phyloP scores from a whole-genome alignment of 2,113 vertebrate genomes.

The Ornithorhynchus anatinus region DNA sequence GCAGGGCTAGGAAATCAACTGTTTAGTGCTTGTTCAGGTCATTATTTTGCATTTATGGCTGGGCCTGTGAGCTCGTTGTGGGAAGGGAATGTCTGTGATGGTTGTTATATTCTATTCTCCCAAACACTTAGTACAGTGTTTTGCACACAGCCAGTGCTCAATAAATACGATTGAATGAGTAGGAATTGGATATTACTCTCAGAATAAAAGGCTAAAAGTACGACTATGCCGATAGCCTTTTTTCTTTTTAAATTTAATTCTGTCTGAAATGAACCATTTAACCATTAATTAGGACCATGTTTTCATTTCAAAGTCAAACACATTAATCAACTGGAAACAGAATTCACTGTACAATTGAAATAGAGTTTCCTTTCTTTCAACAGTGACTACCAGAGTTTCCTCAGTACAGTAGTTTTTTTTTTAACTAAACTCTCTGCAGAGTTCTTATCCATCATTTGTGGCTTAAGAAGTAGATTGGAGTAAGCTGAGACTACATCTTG shows the following conservation, averaged over 20 bases:
- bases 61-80: too few relatives aligned
- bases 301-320: conserved; percentile 50
- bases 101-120: too few relatives aligned
- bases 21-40: conserved; percentile 28
- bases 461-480: conserved; percentile 3
- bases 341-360: conserved; percentile 55
- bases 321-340: conserved; percentile 53
- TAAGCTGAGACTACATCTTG: not conserved
- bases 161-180: too few relatives aligned
- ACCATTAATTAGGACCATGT: conserved; percentile 48
- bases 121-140: too few relatives aligned
- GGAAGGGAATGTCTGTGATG: too few relatives aligned
- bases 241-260: conserved; percentile 63
- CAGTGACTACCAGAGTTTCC: conserved; percentile 29
- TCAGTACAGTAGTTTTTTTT: conserved; percentile 42
- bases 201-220: not conserved
- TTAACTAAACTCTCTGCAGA: conserved; percentile 36
- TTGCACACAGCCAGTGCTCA: too few relatives aligned
- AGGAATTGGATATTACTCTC: conserved; percentile 38
- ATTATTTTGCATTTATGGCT: conserved; percentile 55
- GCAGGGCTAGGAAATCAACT: conserved; percentile 67
- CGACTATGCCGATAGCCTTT: conserved; percentile 64
- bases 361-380: conserved; percentile 43
- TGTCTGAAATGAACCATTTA: conserved; percentile 60
- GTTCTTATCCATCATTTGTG: conserved; percentile 38